Evolutionary conservation across 2,797 vertebrate genomes (phyloP).

Genomic region (Pelochelys cantorii): DNA sequence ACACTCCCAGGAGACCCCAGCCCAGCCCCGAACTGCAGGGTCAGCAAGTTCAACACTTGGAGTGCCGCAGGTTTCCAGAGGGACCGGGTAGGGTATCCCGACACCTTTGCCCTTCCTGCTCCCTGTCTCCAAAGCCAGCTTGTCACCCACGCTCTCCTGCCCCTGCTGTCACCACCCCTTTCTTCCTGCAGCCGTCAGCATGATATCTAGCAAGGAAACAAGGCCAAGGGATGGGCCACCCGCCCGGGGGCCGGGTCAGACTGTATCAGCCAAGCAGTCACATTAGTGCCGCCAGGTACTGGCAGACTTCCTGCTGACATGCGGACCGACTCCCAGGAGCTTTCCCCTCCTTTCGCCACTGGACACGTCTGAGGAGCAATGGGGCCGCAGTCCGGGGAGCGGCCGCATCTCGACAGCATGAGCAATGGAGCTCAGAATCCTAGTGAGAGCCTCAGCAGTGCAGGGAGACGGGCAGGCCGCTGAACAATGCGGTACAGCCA

Average conservation of each 20-base stretch:
- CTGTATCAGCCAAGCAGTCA: neutral
- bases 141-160: neutral
- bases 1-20: neutral
- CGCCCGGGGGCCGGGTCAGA: neutral
- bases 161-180: neutral
- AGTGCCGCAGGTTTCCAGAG: neutral
- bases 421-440: neutral
- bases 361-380: neutral
- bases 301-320: neutral
- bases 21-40: neutral
- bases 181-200: neutral
- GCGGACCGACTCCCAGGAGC: neutral
- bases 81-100: neutral
- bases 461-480: neutral
- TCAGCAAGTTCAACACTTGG: neutral
- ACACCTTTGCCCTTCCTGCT: neutral
- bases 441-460: neutral
- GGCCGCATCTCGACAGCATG: neutral
- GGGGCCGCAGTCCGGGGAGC: neutral
- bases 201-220: too few relatives aligned
- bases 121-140: neutral
- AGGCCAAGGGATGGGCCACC: neutral
- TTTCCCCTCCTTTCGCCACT: neutral
- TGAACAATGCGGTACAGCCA: neutral
- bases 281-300: neutral